Percentiles rank a stretch among this genome's conserved stretches.
Evolutionary conservation across 2,888 invertebrate species (phyloP).

Genomic region (Drosophila anomelani): DNA sequence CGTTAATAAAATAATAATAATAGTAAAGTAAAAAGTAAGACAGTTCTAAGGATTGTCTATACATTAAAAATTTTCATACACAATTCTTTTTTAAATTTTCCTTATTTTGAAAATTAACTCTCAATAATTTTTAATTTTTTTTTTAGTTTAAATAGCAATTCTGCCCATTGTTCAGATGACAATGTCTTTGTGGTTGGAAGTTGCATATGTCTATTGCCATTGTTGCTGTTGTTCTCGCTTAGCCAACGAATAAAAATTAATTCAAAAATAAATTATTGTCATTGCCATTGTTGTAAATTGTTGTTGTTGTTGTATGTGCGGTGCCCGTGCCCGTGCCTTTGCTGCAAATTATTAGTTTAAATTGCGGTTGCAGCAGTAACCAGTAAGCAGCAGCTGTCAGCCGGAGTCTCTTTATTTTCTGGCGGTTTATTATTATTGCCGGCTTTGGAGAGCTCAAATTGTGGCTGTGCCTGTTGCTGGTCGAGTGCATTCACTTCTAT

Average conservation of each 20-base stretch:
- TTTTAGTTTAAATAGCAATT: not conserved
- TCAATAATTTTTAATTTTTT: not conserved
- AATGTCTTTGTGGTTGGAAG: conserved; percentile 38
- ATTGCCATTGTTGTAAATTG: conserved; percentile 66
- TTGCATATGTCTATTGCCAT: conserved; percentile 34
- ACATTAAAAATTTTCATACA: too few species aligned
- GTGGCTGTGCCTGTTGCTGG: conserved; percentile 18
- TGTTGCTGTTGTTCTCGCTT: conserved; percentile 50
- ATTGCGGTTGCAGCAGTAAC: conserved; percentile 71
- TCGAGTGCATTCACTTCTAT: conserved; percentile 79
- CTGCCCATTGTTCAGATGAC: conserved; percentile 22
- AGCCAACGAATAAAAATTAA: conserved; percentile 77
- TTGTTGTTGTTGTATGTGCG: conserved; percentile 31
- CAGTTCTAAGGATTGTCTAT: too few species aligned
- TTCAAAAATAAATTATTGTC: conserved; percentile 79
- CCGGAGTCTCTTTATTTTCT: conserved; percentile 20
- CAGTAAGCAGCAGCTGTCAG: conserved; percentile 40
- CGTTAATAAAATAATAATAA: too few species aligned
- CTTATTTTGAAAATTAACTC: too few species aligned
- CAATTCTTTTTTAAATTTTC: too few species aligned
- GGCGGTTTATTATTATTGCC: conserved; percentile 65
- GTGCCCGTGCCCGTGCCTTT: conserved; percentile 49
- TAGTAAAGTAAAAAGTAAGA: too few species aligned
- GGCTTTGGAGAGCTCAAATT: conserved; percentile 50
- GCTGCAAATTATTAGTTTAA: conserved; percentile 76